Evolutionary conservation across 2,113 vertebrate genomes (phyloP), one percentile per base, ranked within the genome.

Genomic region (Pterocles burchelli): DNA sequence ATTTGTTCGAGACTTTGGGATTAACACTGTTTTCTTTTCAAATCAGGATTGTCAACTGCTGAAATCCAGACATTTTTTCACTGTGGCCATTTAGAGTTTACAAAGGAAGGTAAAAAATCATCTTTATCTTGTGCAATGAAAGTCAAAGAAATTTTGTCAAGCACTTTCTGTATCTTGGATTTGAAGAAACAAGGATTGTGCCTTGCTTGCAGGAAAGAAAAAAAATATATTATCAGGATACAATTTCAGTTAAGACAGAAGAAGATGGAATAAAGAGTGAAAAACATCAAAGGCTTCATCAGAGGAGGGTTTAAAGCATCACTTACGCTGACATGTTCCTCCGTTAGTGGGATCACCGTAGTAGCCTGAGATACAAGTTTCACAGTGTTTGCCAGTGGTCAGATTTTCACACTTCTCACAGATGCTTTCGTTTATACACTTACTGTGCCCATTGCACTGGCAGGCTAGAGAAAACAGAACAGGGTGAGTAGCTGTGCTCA

Each of bases 371-470:
- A 99, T 97, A 71, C 99, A 99, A 85, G 97, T 99, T 96, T 99
- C 99, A 8, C 99, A 99, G 98, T 99, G 99, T 11, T 98, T 98
- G 89, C 99, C 99, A 0, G 98, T 99, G 5, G 99, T 99, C 97
- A 99, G 98, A 96, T 99, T 99, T 86, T 99, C 99, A 79, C 99
- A 99, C 96, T 98, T 99, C 97, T 99, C 99, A 61, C 99, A 99
- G 80, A 99, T 93, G 75, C 99, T 99, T 96, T 99, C 98, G 26
- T 99, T 99, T 34, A 99, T 55, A 70, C 99, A 99, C 81, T 98
- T 98, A 93, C 99, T 99, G 98, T 99, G 99, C 36, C 99, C 99
- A 0, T 99, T 99, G 68, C 99, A 99, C 96, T 99, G 99, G 94
- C 99, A 99, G 21, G 99, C 99, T 99, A 98, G 22, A 90, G 92